Evolutionary conservation across 2,888 invertebrate species (phyloP), one percentile per base, ranked within the genome.

Genomic region (Sipha maydis): DNA sequence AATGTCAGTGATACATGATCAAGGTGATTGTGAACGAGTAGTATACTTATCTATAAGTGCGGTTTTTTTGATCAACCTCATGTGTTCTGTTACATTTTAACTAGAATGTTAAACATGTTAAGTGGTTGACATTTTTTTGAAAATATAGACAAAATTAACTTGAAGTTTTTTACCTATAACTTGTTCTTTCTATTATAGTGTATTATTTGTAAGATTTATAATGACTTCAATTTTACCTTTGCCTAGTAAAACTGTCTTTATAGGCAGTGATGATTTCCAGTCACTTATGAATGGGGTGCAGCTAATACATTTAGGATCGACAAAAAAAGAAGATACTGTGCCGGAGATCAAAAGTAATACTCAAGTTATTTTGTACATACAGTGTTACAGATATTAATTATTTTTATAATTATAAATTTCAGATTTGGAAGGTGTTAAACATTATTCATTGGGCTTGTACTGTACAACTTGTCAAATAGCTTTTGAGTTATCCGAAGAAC

Each of bases 401-500:
- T 28, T 71, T 71, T 54, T 19, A 17, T 61, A 31, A 38, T 28
- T n/a, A n/a, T 88, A 4, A 28, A 61, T 88, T 88, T 41, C 8
- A 88, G 80, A 31, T 75, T 73, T 28, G 1, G 75, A 48, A 82
- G 25, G 19, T 1, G 17, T n/a, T 48, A 88, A 88, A 80, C 61
- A 75, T 9, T 41, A 31, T 82, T 61, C 38, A n/a, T 82, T 80
- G n/a, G 79, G 80, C 8, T 11, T 88, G 48, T 82, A 88, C 25
- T 88, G 82, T 82, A 75, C 61, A 11, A 82, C 80, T 0, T 88
- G 88, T 75, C 88, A 88, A 73, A 82, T 88, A 67, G 88, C 82
- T 5, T 88, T 88, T 67, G 82, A 82, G 48, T 7, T 82, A 0
- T 28, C 34, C 38, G 89, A 89, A 79, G 85, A 94, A 89, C 96